A percentile compares a stretch with the other conserved stretches of the same genome.
These are phyloP conservation scores for Fulica atra DNA, from an alignment of 2,113 vertebrate genomes.

Conservation along the genomic window DNA sequence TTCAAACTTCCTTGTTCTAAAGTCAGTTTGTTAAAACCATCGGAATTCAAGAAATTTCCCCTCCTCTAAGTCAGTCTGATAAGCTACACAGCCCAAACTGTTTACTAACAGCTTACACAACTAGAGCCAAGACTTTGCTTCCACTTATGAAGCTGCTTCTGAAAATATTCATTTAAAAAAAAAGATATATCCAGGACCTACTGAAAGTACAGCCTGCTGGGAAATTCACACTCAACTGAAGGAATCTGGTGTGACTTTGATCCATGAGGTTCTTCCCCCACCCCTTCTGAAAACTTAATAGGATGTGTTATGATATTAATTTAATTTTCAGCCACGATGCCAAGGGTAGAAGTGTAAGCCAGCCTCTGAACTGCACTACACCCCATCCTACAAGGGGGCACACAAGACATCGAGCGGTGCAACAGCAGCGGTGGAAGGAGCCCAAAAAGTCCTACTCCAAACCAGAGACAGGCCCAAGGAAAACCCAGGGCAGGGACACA, in stretches of 20 bases:
- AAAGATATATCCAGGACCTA: neutral
- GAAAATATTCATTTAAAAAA: neutral
- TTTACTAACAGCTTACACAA: neutral
- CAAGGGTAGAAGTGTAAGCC: neutral
- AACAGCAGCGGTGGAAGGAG: neutral
- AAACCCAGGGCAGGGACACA: neutral
- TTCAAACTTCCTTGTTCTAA: neutral
- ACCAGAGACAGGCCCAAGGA: neutral
- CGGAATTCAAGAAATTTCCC: neutral
- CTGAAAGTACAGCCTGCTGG: neutral
- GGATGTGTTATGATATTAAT: neutral
- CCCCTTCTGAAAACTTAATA: neutral
- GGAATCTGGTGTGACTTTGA: neutral
- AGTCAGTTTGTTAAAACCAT: neutral
- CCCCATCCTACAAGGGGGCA: neutral
- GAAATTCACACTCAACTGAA: neutral
- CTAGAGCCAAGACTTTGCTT: neutral
- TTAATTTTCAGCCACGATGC: neutral
- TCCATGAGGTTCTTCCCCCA: neutral
- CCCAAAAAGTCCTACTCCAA: neutral
- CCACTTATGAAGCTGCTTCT: neutral
- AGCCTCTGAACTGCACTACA: neutral
- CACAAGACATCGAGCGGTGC: accelerated
- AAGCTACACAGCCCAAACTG: neutral
- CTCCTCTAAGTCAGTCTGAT: neutral